Percentiles rank a stretch among this genome's conserved stretches.
Conservation (phyloP, 2,888 invertebrate species). For the Drosophila mayaguana region DNA sequence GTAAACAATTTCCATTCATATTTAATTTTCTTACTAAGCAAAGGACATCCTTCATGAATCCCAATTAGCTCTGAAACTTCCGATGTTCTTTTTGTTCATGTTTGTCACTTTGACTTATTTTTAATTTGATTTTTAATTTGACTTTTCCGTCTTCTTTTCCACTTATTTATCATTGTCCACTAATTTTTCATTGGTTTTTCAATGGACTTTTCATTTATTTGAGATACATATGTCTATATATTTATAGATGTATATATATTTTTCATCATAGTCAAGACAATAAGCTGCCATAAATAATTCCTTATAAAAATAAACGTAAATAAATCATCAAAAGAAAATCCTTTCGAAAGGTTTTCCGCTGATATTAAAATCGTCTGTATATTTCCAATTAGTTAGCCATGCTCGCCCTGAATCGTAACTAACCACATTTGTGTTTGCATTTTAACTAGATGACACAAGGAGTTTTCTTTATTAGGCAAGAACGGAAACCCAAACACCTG, state of each 20-base stretch:
- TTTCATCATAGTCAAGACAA: too few species aligned
- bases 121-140: not conserved
- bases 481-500: not conserved
- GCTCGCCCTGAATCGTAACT: not conserved
- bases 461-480: conserved; percentile 6
- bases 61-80: not conserved
- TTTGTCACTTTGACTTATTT: not conserved
- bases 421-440: conserved; percentile 1
- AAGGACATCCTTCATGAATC: not conserved
- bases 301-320: too few species aligned
- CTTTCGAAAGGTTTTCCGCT: not conserved
- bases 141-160: not conserved
- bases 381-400: not conserved
- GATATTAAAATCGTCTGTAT: not conserved
- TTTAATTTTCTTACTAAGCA: not conserved
- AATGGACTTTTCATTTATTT: not conserved
- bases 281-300: too few species aligned
- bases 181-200: not conserved
- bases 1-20: too few species aligned
- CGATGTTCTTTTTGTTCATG: not conserved
- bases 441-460: not conserved
- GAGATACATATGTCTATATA: too few species aligned
- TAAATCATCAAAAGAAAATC: too few species aligned
- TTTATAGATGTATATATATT: too few species aligned
- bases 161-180: not conserved